These are phyloP conservation scores for Corapipo altera DNA, from an alignment of 2,113 vertebrate species.

Conservation along the genomic window DNA sequence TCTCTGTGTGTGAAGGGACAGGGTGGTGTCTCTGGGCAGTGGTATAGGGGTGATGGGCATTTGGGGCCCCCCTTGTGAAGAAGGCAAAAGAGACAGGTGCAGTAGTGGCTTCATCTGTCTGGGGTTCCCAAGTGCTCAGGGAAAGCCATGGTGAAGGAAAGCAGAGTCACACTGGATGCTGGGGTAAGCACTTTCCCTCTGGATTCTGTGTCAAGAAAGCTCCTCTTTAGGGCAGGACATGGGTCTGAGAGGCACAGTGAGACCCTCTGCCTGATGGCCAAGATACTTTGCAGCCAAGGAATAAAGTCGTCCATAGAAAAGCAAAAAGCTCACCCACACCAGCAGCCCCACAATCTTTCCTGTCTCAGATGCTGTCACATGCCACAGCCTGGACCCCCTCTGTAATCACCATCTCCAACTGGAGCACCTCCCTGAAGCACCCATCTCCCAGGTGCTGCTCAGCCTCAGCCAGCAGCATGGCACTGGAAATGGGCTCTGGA, in stretches of 20 bases:
- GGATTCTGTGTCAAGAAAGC: not conserved
- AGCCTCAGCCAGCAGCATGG: not conserved
- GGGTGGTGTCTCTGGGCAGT: not conserved
- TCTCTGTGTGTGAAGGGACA: not conserved
- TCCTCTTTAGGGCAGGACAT: not conserved
- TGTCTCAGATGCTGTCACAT: fast-evolving
- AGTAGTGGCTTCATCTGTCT: not conserved
- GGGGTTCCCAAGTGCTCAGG: not conserved
- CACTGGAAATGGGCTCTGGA: not conserved
- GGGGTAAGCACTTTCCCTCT: not conserved
- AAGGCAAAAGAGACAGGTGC: not conserved
- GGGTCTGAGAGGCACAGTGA: not conserved
- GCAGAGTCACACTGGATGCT: not conserved
- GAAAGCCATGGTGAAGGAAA: not conserved
- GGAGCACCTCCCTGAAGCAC: not conserved
- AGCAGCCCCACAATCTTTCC: not conserved
- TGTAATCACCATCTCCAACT: not conserved
- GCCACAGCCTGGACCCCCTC: not conserved
- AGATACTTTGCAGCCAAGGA: not conserved
- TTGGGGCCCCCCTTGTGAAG: not conserved
- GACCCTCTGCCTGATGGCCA: not conserved
- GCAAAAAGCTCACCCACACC: not conserved
- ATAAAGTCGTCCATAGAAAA: not conserved
- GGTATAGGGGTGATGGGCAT: not conserved
- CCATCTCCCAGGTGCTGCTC: not conserved